Evolutionary conservation across 2,797 vertebrate species (phyloP).

Genomic region (Falco berigora): DNA sequence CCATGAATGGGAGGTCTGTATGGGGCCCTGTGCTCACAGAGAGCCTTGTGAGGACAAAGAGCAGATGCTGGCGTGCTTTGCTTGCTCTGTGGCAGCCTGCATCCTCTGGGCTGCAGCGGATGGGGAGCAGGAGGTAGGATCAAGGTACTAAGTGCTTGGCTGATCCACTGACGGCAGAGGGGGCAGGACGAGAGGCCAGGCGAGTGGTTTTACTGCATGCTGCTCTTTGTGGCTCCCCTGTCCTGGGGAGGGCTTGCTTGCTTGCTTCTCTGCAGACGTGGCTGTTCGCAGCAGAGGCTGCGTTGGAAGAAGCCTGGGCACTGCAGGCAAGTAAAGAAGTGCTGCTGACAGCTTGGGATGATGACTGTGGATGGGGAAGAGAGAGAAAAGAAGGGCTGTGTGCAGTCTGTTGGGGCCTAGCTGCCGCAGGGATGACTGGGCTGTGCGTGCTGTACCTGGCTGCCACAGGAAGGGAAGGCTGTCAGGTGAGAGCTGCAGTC

Average conservation of each 20-base stretch:
- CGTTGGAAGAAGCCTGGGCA: background rate
- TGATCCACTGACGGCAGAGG: background rate
- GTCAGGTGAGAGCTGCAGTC: background rate
- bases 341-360: background rate
- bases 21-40: background rate
- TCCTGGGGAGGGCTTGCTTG: background rate
- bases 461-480: background rate
- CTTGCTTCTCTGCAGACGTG: background rate
- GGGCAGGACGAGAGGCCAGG: background rate
- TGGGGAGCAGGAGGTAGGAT: background rate
- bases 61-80: background rate
- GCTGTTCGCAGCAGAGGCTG: background rate
- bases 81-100: background rate
- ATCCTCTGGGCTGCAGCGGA: background rate
- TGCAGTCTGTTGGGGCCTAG: background rate
- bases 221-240: background rate
- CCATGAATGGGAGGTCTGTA: slow-evolving; percentile 37
- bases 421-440: background rate
- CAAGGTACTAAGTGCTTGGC: background rate
- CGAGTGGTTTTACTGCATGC: background rate
- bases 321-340: background rate
- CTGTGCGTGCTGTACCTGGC: background rate
- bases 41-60: background rate
- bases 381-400: background rate
- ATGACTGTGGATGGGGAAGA: background rate